Percentiles rank a stretch among this genome's conserved stretches.
Evolutionary conservation across 2,888 invertebrate species (phyloP).

Genomic region (Eupeodes luniger): DNA sequence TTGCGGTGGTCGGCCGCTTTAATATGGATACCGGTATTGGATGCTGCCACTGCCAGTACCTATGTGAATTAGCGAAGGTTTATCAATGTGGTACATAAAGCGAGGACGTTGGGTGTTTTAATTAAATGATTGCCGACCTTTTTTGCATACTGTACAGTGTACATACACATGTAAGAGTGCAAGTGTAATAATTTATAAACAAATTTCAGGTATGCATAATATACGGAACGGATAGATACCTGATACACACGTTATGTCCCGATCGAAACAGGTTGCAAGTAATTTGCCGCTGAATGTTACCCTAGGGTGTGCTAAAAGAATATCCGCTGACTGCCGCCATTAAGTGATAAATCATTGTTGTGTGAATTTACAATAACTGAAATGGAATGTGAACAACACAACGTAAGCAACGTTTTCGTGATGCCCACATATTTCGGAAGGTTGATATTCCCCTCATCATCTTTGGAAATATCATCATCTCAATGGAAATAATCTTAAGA

Average conservation of each 20-base stretch:
- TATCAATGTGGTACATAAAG: slow-evolving; percentile 40
- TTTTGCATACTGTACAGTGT: slow-evolving; percentile 29
- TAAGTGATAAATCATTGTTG: slow-evolving; percentile 48
- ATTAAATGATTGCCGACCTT: slow-evolving; percentile 71
- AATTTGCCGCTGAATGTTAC: slow-evolving; percentile 60
- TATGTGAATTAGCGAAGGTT: slow-evolving; percentile 26
- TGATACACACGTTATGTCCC: slow-evolving; percentile 16
- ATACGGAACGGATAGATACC: not conserved
- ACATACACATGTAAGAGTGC: slow-evolving; percentile 11
- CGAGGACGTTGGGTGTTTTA: slow-evolving; percentile 60
- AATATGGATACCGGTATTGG: not conserved
- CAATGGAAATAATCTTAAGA: slow-evolving; percentile 38
- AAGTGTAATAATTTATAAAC: slow-evolving; percentile 72
- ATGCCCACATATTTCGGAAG: slow-evolving; percentile 62
- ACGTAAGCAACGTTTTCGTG: not conserved
- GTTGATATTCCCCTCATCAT: slow-evolving; percentile 68
- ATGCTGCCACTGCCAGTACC: not conserved
- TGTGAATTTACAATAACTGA: slow-evolving; percentile 43
- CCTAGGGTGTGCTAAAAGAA: slow-evolving; percentile 57
- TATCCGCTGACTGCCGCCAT: slow-evolving; percentile 12
- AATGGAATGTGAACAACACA: slow-evolving; percentile 52
- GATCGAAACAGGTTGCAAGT: slow-evolving; percentile 68
- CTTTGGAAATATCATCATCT: slow-evolving; percentile 47
- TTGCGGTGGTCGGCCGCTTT: not conserved
- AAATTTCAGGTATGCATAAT: slow-evolving; percentile 34